A percentile compares a stretch with the other conserved stretches of the same genome.
Evolutionary conservation across 2,797 vertebrate genomes (phyloP).

Genomic region (Steatocranus sp.): DNA sequence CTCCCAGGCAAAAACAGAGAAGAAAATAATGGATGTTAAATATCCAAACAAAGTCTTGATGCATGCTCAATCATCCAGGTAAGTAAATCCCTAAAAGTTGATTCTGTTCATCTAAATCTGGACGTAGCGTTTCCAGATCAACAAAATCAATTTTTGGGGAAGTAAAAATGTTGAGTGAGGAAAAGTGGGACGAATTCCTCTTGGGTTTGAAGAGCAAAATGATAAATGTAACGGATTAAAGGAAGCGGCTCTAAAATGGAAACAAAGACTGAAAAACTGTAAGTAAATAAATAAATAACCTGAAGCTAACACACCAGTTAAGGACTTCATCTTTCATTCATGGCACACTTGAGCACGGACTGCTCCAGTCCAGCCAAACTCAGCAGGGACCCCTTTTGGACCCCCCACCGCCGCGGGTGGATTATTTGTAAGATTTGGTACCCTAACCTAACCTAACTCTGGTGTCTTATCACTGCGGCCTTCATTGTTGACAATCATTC

Average conservation of each 20-base stretch:
- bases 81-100: fast-evolving
- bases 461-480: background rate
- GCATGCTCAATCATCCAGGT: fast-evolving
- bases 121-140: background rate
- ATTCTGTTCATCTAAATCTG: background rate
- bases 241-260: background rate
- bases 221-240: background rate
- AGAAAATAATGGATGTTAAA: background rate
- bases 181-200: background rate
- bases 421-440: background rate
- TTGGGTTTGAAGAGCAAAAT: background rate
- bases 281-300: background rate
- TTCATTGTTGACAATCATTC: background rate
- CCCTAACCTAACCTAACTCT: background rate
- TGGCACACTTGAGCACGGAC: background rate
- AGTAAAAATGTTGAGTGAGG: fast-evolving
- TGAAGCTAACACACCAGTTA: background rate
- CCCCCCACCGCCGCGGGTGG: background rate
- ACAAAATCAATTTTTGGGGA: background rate
- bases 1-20: background rate
- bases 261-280: background rate
- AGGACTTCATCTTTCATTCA: background rate
- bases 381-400: background rate
- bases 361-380: background rate
- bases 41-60: background rate